Evolutionary conservation across 2,888 invertebrate genomes (phyloP), one percentile per base, ranked within the genome.

Genomic region (Agrotis segetum): DNA sequence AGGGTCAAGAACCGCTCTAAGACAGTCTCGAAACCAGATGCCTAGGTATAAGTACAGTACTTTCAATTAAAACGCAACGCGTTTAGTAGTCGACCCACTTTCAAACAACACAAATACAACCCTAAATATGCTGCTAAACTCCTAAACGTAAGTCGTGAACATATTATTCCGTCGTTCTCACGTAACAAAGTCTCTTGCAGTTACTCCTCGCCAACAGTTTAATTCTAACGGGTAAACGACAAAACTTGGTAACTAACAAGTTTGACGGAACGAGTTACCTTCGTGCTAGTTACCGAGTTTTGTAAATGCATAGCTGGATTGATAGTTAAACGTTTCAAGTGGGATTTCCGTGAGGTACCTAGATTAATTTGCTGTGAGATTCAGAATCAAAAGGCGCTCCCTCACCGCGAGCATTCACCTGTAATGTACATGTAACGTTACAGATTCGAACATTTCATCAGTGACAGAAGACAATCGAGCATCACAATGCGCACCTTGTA

Each of bases 221-320:
- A 76, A 82, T 82, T 78, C 68, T 56, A 82, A 71, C 63, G 24
- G 61, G 52, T 71, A 53, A 68, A 76, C 72, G 83, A 76, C 83
- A 69, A 60, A 79, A 82, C 76, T 81, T 76, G 50, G 67, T 64
- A 82, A 66, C 71, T 71, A 66, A 64, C 72, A 81, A 81, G 76
- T 81, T 82, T 72, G 71, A 56, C 55, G 71, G 60, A 67, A 69
- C 55, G 60, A 78, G 69, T 60, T 68, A 64, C 65, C 53, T 58
- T 62, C 47, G 56, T 60, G 67, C 55, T 46, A 69, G 71, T 79
- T 79, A 71, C 66, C 16, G 40, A 61, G 61, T 70, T 78, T n/a
- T 64, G 47, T 16, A 29, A 67, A 65, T 56, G 47, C 44, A 53
- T 34, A 58, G 19, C 65, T 68, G 66, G 50, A 62, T 62, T 65